These are phyloP conservation scores for Pelecanus crispus DNA, from an alignment of 2,113 vertebrate genomes.

Conservation along the genomic window DNA sequence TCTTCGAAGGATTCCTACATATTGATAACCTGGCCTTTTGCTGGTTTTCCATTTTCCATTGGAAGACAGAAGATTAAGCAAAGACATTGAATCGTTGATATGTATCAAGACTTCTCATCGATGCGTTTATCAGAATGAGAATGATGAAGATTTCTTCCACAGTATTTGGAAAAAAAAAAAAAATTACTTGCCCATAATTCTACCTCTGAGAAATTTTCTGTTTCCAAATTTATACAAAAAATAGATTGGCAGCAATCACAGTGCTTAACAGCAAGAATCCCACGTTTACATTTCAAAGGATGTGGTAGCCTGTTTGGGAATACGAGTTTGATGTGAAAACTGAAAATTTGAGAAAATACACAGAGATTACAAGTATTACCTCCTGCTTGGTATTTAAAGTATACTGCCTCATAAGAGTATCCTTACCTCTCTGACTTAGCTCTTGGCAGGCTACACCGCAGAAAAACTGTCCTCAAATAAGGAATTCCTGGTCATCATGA, in stretches of 20 bases:
- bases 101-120: neutral
- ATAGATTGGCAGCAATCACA: neutral
- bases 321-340: neutral
- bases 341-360: neutral
- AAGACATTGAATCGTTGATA: neutral
- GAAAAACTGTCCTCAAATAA: neutral
- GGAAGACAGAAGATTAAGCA: neutral
- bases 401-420: neutral
- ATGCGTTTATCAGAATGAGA: neutral
- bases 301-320: neutral
- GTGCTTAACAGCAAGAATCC: neutral
- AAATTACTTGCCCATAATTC: neutral
- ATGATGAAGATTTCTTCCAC: neutral
- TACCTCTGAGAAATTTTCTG: neutral
- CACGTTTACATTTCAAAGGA: neutral
- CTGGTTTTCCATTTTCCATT: neutral
- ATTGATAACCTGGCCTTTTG: neutral
- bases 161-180: neutral
- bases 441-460: neutral
- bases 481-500: neutral
- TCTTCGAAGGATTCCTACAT: neutral
- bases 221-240: neutral
- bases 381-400: neutral
- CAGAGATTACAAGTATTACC: neutral
- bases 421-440: neutral